Conservation (phyloP, 2,797 vertebrate genomes). For the Melanitta fusca region DNA sequence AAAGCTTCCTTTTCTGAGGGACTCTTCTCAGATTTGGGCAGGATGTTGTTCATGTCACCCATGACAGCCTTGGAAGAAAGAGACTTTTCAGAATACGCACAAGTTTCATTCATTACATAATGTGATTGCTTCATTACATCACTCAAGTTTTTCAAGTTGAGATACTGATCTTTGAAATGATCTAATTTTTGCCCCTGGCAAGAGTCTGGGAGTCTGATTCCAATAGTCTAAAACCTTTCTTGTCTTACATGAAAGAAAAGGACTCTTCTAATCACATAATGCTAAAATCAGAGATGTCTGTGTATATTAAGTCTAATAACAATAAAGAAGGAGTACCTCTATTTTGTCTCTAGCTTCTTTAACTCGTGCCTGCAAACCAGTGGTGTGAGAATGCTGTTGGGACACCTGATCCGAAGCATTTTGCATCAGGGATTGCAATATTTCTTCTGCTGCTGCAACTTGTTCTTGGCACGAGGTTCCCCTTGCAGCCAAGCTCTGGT, state of each 20-base stretch:
- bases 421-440: conserved; percentile 82
- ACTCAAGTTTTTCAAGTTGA: neutral
- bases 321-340: conserved; percentile 65
- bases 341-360: conserved; percentile 77
- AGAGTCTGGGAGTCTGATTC: neutral
- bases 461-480: conserved; percentile 87
- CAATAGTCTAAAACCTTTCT: neutral
- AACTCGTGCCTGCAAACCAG: conserved; percentile 83
- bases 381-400: conserved; percentile 80
- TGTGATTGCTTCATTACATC: neutral
- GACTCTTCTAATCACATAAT: neutral
- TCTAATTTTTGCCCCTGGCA: neutral
- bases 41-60: neutral
- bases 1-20: conserved; percentile 79
- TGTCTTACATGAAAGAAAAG: neutral
- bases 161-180: neutral
- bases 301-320: neutral
- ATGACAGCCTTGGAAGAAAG: conserved; percentile 64
- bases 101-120: neutral
- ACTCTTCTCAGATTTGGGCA: conserved; percentile 22
- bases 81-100: neutral
- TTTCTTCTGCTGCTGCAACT: conserved; percentile 86
- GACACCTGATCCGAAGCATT: conserved; percentile 81
- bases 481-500: conserved; percentile 85
- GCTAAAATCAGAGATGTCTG: neutral